Evolutionary conservation across 2,113 vertebrate species (phyloP).

Genomic region (Psammodynastes pulverulentus): DNA sequence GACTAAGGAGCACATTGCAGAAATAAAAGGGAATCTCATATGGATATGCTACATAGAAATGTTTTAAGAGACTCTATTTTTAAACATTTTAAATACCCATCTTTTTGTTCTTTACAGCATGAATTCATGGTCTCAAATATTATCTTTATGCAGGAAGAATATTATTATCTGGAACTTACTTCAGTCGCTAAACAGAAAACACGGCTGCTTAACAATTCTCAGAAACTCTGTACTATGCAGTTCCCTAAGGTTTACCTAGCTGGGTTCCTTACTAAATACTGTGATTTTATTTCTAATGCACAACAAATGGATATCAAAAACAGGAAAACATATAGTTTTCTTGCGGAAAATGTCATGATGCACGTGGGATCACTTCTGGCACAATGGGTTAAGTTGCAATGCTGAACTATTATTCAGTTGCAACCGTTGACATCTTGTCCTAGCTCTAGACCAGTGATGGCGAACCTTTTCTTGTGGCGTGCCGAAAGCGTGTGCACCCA

Average conservation of each 20-base stretch:
- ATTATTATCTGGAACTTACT: slow-evolving; percentile 29
- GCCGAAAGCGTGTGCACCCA: too few species aligned
- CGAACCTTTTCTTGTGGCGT: too few species aligned
- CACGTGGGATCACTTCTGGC: not conserved
- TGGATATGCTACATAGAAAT: slow-evolving; percentile 14
- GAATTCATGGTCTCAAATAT: slow-evolving; percentile 14
- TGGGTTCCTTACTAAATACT: not conserved
- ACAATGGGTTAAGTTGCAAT: not conserved
- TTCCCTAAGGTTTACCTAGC: slow-evolving; percentile 23
- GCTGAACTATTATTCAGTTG: not conserved
- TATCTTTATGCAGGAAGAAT: slow-evolving; percentile 13
- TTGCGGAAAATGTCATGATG: not conserved
- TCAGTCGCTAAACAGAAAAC: slow-evolving; percentile 21
- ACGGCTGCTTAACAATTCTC: slow-evolving; percentile 15
- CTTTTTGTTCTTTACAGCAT: slow-evolving; percentile 37
- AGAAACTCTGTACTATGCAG: slow-evolving; percentile 15
- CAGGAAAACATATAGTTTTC: not conserved
- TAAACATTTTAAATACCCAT: slow-evolving; percentile 11
- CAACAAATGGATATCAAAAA: not conserved
- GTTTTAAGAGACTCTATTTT: not conserved
- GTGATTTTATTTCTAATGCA: not conserved
- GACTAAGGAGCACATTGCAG: not conserved
- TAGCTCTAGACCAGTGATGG: not conserved
- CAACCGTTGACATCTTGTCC: not conserved
- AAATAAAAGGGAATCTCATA: not conserved